Conservation (phyloP, 2,888 invertebrate genomes). For the Mythimna impura region DNA sequence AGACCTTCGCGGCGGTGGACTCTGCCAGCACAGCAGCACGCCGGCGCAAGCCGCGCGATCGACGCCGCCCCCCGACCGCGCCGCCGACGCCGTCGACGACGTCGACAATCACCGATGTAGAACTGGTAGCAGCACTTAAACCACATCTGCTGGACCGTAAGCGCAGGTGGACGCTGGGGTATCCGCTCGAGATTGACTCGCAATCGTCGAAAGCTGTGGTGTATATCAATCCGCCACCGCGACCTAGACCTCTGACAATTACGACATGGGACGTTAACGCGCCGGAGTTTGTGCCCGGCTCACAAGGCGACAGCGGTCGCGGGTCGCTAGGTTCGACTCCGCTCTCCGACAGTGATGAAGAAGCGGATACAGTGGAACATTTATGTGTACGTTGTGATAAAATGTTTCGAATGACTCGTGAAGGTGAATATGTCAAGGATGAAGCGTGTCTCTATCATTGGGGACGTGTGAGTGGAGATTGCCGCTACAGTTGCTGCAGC, state of each 20-base stretch:
- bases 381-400: slow-evolving; percentile 94
- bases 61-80: slow-evolving; percentile 85
- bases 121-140: slow-evolving; percentile 90
- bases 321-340: slow-evolving; percentile 90
- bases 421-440: slow-evolving; percentile 93
- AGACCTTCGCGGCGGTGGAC: slow-evolving; percentile 85
- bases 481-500: slow-evolving; percentile 92
- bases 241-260: slow-evolving; percentile 80
- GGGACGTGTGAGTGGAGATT: slow-evolving; percentile 93
- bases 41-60: slow-evolving; percentile 82
- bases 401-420: slow-evolving; percentile 92
- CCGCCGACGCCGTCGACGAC: slow-evolving; percentile 87
- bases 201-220: slow-evolving; percentile 92
- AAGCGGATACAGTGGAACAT: slow-evolving; percentile 90
- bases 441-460: slow-evolving; percentile 97
- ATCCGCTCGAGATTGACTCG: slow-evolving; percentile 92
- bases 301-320: slow-evolving; percentile 89
- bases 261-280: slow-evolving; percentile 92
- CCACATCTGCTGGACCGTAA: slow-evolving; percentile 91
- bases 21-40: slow-evolving; percentile 84
- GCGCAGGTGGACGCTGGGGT: slow-evolving; percentile 92
- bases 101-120: slow-evolving; percentile 90
- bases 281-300: slow-evolving; percentile 92
- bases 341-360: slow-evolving; percentile 90
- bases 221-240: slow-evolving; percentile 90